These are phyloP conservation scores for Leuctra nigra DNA, from an alignment of 2,888 invertebrate species.

Conservation along the genomic window DNA sequence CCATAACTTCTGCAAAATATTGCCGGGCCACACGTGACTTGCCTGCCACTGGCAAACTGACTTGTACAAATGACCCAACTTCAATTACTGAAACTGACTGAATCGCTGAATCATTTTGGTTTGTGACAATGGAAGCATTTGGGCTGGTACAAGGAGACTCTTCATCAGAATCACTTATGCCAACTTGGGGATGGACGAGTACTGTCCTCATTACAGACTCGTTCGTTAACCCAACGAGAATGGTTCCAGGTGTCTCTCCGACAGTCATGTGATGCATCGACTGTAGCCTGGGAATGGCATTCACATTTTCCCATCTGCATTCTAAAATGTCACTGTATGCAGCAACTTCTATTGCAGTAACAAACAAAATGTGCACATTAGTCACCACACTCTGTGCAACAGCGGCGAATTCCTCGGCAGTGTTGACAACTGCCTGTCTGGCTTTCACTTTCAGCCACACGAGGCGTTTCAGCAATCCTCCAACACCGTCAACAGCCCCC, in stretches of 20 bases:
- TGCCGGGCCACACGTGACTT: neutral
- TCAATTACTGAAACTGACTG: neutral
- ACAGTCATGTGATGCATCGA: neutral
- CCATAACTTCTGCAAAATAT: neutral
- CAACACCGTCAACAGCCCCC: conserved; percentile 12
- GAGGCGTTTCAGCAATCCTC: neutral
- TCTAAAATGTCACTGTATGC: neutral
- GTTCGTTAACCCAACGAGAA: too few relatives aligned
- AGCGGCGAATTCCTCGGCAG: conserved; percentile 4
- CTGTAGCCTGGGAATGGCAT: neutral
- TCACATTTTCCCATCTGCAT: conserved; percentile 2
- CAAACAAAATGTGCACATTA: conserved; percentile 1
- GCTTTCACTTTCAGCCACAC: conserved; percentile 15
- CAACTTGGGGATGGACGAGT: too few relatives aligned
- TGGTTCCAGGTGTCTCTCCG: neutral
- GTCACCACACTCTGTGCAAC: neutral
- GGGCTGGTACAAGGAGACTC: too few relatives aligned
- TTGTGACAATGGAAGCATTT: neutral
- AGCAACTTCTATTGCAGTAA: neutral
- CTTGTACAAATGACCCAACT: neutral
- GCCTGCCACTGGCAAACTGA: neutral
- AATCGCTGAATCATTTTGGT: neutral
- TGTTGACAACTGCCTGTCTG: conserved; percentile 8
- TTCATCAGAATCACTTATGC: too few relatives aligned
- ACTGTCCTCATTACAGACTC: too few relatives aligned